Percentiles rank a stretch among this genome's conserved stretches.
These are phyloP conservation scores for Plagiodera versicolora DNA, from an alignment of 2,888 invertebrate genomes.

Conservation along the genomic window DNA sequence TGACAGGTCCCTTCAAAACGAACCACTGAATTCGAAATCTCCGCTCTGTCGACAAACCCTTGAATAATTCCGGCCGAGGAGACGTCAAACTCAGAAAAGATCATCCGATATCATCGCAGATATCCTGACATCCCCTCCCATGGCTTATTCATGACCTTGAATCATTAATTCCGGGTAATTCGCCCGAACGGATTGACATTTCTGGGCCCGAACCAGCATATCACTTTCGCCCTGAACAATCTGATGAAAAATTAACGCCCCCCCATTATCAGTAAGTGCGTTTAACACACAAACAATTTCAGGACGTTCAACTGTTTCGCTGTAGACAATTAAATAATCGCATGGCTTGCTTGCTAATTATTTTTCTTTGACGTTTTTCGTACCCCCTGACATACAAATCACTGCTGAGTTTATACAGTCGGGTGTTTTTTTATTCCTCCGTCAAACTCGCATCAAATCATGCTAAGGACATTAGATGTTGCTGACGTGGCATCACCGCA, in stretches of 20 bases:
- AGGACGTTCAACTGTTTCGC: slow-evolving; percentile 24
- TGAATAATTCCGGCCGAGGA: slow-evolving; percentile 15
- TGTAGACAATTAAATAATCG: slow-evolving; percentile 26
- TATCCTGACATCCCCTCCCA: slow-evolving; percentile 29
- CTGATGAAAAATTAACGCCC: slow-evolving; percentile 50
- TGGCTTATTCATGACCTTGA: slow-evolving; percentile 37
- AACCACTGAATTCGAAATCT: background rate
- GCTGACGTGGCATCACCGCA: too few relatives aligned
- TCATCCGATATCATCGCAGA: slow-evolving; percentile 24
- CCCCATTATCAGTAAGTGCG: slow-evolving; percentile 48
- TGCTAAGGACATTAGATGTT: too few relatives aligned
- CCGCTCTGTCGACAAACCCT: background rate
- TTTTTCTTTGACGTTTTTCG: background rate
- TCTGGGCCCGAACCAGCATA: slow-evolving; percentile 21
- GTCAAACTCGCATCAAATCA: too few relatives aligned
- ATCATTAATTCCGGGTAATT: slow-evolving; percentile 42
- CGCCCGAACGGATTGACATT: slow-evolving; percentile 44
- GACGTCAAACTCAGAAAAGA: slow-evolving; percentile 23
- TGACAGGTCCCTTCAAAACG: background rate
- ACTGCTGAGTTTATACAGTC: too few relatives aligned
- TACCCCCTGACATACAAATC: too few relatives aligned
- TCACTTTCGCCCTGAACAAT: slow-evolving; percentile 43
- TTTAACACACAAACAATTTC: slow-evolving; percentile 42
- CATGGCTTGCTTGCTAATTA: slow-evolving; percentile 9
- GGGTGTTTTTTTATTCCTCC: too few relatives aligned